Percentiles rank a stretch among this genome's conserved stretches.
Conservation (phyloP, 2,113 vertebrate species). For the Vulpes vulpes region DNA sequence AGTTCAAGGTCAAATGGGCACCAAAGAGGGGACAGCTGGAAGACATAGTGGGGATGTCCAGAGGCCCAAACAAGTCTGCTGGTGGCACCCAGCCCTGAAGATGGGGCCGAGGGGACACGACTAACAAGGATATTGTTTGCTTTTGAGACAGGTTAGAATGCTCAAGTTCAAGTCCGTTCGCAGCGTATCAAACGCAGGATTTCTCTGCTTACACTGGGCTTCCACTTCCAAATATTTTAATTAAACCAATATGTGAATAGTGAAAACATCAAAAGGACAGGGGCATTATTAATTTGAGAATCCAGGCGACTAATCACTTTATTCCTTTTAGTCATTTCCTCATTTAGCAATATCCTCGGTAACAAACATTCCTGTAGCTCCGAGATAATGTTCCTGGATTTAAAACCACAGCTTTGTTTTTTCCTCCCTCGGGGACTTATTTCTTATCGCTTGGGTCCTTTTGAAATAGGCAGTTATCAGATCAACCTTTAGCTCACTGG, state of each 20-base stretch:
- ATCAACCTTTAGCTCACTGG: conserved; percentile 58
- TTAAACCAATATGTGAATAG: conserved; percentile 69
- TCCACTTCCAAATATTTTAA: conserved; percentile 60
- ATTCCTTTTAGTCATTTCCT: conserved; percentile 61
- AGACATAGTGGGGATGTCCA: background rate
- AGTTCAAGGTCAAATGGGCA: background rate
- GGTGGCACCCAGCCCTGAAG: background rate
- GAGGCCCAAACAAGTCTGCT: background rate
- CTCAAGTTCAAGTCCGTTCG: background rate
- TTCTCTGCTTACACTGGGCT: conserved; percentile 32
- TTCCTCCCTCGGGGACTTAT: background rate
- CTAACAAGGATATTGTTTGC: background rate
- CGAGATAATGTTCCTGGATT: background rate
- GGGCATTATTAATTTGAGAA: conserved; percentile 57
- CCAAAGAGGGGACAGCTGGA: background rate
- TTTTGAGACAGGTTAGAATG: background rate
- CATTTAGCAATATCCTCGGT: background rate
- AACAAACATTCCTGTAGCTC: conserved; percentile 25
- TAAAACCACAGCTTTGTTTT: conserved; percentile 56
- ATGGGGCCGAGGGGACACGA: background rate
- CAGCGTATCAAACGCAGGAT: background rate
- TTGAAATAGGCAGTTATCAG: conserved; percentile 71
- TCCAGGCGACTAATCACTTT: conserved; percentile 29
- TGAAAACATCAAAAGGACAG: conserved; percentile 50
- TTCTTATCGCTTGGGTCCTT: conserved; percentile 69